phyloP scores from a whole-genome alignment of 53 echinoderm and acorn worm species.

The Paracentrotus lividus region DNA sequence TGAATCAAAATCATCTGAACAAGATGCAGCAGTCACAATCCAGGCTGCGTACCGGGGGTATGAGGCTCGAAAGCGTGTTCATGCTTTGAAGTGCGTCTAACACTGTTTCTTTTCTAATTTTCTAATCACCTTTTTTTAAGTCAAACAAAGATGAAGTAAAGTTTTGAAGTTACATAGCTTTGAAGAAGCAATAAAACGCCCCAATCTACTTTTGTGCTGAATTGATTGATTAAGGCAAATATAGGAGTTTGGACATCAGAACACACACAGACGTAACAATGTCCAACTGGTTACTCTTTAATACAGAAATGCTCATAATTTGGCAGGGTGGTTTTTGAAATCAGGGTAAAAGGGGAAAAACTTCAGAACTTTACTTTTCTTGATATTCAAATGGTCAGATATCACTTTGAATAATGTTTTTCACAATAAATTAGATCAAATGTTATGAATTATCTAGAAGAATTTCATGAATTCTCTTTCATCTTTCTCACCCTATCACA shows the following conservation, averaged over 20 bases:
- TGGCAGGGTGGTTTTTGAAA: too few relatives aligned
- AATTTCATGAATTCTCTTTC: neutral
- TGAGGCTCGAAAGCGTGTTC: conserved; percentile 94
- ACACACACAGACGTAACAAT: too few relatives aligned
- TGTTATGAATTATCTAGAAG: neutral
- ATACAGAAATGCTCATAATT: too few relatives aligned
- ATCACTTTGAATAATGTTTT: neutral
- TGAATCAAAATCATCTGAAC: conserved; percentile 32
- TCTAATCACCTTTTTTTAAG: neutral
- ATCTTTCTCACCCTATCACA: neutral
- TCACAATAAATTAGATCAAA: neutral
- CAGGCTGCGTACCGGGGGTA: conserved; percentile 94
- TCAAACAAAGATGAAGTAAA: neutral
- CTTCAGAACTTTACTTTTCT: neutral
- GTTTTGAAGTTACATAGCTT: conserved; percentile 11
- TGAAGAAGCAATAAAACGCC: too few relatives aligned
- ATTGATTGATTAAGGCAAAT: too few relatives aligned
- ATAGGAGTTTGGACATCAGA: too few relatives aligned
- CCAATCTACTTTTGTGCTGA: too few relatives aligned
- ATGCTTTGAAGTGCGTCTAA: conserved; percentile 93
- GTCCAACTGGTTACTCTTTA: too few relatives aligned
- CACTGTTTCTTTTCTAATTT: conserved; percentile 54
- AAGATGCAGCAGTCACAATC: conserved; percentile 89
- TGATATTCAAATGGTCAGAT: neutral
- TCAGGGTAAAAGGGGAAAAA: neutral